These are phyloP conservation scores for Drosophila kanekoi DNA, from an alignment of 2,888 invertebrate genomes.

Conservation along the genomic window DNA sequence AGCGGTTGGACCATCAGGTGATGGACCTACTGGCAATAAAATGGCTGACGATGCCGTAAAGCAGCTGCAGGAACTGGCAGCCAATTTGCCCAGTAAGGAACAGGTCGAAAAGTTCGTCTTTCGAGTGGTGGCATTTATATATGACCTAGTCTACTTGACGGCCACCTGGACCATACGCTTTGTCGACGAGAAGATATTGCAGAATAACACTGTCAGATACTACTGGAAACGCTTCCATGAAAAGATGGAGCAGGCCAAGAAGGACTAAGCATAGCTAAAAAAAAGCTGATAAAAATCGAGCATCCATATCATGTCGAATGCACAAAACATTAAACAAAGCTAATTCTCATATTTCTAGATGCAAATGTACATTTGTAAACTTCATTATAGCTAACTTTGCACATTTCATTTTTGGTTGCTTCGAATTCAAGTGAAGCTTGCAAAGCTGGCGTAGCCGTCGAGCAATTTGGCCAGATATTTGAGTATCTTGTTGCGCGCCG, in stretches of 20 bases:
- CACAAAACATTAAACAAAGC: constrained; percentile 20
- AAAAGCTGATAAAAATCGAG: neutral
- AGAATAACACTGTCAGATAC: constrained; percentile 62
- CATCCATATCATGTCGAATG: constrained; percentile 5
- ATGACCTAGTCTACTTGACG: constrained; percentile 69
- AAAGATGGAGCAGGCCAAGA: constrained; percentile 80
- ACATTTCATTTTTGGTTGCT: constrained; percentile 11
- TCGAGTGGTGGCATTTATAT: constrained; percentile 77
- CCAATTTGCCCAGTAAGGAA: constrained; percentile 72
- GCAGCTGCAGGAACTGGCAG: constrained; percentile 52
- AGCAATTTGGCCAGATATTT: constrained; percentile 71
- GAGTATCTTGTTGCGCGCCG: constrained; percentile 88
- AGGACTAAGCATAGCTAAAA: constrained; percentile 46
- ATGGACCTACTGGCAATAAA: neutral
- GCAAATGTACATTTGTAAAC: constrained; percentile 6
- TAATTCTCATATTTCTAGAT: constrained; percentile 36
- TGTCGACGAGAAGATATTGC: constrained; percentile 62
- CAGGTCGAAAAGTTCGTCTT: constrained; percentile 80
- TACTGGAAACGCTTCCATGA: constrained; percentile 76
- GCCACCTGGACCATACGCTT: constrained; percentile 57
- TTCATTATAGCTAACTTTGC: constrained; percentile 14
- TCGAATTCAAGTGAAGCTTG: constrained; percentile 37
- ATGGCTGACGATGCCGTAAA: constrained; percentile 49
- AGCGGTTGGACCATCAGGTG: neutral
- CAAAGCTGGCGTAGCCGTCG: constrained; percentile 48